These are phyloP conservation scores for Sarcophilus harrisii DNA, from an alignment of 2,797 vertebrate species.

Conservation along the genomic window DNA sequence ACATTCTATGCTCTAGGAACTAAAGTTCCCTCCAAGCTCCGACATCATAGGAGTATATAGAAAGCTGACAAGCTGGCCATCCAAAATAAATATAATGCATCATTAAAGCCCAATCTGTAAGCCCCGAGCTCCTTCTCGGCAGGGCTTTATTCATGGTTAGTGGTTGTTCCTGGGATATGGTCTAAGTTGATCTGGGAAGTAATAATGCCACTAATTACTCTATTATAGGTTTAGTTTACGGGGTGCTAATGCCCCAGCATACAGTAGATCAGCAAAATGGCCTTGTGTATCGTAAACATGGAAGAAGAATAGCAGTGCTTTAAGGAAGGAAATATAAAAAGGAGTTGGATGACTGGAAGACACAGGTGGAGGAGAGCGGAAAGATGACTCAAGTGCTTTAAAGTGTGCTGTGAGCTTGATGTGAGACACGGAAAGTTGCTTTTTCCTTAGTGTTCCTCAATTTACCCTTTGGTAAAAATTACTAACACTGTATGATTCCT, in stretches of 20 bases:
- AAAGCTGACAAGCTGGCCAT: not conserved
- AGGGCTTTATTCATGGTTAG: not conserved
- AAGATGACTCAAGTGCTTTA: not conserved
- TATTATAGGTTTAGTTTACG: not conserved
- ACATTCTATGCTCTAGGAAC: not conserved
- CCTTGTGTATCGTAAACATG: not conserved
- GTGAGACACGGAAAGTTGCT: not conserved
- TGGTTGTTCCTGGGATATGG: rapidly evolving
- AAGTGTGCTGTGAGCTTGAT: not conserved
- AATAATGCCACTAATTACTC: rapidly evolving
- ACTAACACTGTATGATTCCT: not conserved
- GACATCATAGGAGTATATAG: not conserved
- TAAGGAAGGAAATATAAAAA: not conserved
- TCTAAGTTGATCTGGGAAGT: constrained; percentile 7
- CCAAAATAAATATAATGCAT: constrained; percentile 1
- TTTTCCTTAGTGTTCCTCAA: not conserved
- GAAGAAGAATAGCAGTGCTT: not conserved
- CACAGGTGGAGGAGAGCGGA: not conserved
- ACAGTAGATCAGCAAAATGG: not conserved
- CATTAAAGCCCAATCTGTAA: not conserved
- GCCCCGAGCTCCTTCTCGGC: not conserved
- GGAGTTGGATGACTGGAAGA: not conserved
- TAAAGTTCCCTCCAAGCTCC: not conserved
- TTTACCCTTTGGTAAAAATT: not conserved
- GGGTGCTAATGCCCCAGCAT: rapidly evolving